Conservation (phyloP, 2,888 invertebrate genomes). For the Drosophila cyrtoloma region DNA sequence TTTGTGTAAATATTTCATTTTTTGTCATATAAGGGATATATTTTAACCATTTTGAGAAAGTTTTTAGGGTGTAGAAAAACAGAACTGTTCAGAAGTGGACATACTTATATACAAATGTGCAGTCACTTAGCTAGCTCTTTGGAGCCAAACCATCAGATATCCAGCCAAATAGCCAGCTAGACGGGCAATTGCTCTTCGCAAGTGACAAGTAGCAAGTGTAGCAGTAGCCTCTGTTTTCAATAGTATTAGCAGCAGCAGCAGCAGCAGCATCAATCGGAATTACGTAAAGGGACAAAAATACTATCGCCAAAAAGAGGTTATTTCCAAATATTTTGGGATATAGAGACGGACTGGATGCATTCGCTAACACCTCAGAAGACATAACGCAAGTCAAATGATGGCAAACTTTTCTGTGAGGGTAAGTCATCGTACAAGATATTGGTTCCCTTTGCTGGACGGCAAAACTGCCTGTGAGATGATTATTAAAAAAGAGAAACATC, state of each 20-base stretch:
- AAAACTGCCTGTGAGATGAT: background rate
- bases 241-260: background rate
- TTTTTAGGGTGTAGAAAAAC: constrained; percentile 26
- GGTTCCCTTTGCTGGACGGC: constrained; percentile 1
- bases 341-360: background rate
- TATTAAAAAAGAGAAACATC: background rate
- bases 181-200: constrained; percentile 28
- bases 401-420: too few species aligned
- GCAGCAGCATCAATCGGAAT: constrained; percentile 25
- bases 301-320: constrained; percentile 43
- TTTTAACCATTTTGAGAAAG: background rate
- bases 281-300: constrained; percentile 62
- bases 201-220: constrained; percentile 51
- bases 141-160: background rate
- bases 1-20: background rate
- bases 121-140: constrained; percentile 28
- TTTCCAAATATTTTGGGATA: constrained; percentile 25
- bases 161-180: constrained; percentile 8
- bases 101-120: constrained; percentile 27
- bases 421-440: constrained; percentile 17
- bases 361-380: too few species aligned
- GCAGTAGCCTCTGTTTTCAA: constrained; percentile 1
- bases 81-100: constrained; percentile 5
- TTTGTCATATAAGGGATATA: background rate
- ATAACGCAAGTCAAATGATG: too few species aligned